Base-by-base conservation (phyloP, 92 coral and sea anemone genomes). In the Nematostella vectensis region DNA sequence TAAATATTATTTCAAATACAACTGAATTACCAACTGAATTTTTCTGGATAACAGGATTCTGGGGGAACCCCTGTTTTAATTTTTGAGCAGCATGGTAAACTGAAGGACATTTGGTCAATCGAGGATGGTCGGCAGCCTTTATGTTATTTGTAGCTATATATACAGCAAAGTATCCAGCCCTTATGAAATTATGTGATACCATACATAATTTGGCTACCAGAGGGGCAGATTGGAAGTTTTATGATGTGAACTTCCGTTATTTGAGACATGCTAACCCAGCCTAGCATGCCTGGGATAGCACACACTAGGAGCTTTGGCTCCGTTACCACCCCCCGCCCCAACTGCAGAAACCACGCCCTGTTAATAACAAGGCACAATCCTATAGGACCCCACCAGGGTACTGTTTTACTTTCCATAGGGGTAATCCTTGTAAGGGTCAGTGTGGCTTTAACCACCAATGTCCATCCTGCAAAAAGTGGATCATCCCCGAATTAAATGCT, bases 221-320 rank as follows among this genome's bases (percentile, higher is more conserved):
- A 25, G 72, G 57, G 25, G 63, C 47, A 3, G 55, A 63, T 23
- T 71, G 78, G 65, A 29, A 57, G 31, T 64, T 63, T 27, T 63
- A 55, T 22, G 72, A 71, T 19, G 59, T 52, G 11, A 63, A 63
- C 53, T 63, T 62, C n/a, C 55, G 72, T 16, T 31, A 59, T 48
- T 20, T 59, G 47, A 47, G 48, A 11, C 70, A 63, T 12, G 4
- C 2, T 0, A 51, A 59, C 18, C 19, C 36, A 45, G 43, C 55
- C 31, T 36, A 27, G 1, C 17, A 55, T 16, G 65, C 54, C 21
- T 57, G 65, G 67, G 67, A 58, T 11, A 40, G 4, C 11, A 58
- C 49, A 4, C 74, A 68, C 20, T 29, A 57, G 3, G 67, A 68
- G 48, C 58, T 68, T 3, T 58, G 74, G 74, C 65, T 68, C 4